Evolutionary conservation across 2,797 vertebrate species (phyloP).

Genomic region (Erpetoichthys calabaricus): DNA sequence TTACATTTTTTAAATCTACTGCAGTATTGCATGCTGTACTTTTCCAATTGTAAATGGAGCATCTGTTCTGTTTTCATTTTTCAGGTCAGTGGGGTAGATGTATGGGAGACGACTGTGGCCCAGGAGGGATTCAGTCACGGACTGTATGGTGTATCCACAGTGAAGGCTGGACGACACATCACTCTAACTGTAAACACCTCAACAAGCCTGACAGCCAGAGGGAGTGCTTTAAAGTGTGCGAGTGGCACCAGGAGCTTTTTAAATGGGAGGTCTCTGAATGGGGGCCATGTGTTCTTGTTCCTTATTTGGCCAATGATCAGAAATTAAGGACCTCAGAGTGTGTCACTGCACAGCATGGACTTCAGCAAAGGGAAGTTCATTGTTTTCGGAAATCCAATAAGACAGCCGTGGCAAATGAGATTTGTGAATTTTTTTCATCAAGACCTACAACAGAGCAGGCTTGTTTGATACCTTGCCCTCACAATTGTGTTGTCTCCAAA

Average conservation of each 20-base stretch:
- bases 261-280: conserved; percentile 82
- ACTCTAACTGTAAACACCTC: conserved; percentile 63
- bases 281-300: conserved; percentile 58
- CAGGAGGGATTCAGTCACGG: conserved; percentile 65
- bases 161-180: conserved; percentile 82
- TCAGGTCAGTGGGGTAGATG: conserved; percentile 89
- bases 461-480: conserved; percentile 84
- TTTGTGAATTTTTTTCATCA: conserved; percentile 78
- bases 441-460: conserved; percentile 70
- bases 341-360: conserved; percentile 78
- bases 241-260: conserved; percentile 86
- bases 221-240: conserved; percentile 83
- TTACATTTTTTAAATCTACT: too few species aligned
- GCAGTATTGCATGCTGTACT: too few species aligned
- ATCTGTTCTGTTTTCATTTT: conserved; percentile 19
- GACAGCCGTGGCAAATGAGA: conserved; percentile 52
- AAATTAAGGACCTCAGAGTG: conserved; percentile 45
- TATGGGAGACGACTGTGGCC: conserved; percentile 73
- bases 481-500: conserved; percentile 77
- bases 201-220: conserved; percentile 67
- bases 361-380: conserved; percentile 64
- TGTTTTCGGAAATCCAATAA: conserved; percentile 73
- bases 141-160: conserved; percentile 79
- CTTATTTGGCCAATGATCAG: conserved; percentile 38
- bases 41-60: background rate